Conservation (phyloP, 1,140 invertebrate species). For the Neoseiulus cucumeris region DNA sequence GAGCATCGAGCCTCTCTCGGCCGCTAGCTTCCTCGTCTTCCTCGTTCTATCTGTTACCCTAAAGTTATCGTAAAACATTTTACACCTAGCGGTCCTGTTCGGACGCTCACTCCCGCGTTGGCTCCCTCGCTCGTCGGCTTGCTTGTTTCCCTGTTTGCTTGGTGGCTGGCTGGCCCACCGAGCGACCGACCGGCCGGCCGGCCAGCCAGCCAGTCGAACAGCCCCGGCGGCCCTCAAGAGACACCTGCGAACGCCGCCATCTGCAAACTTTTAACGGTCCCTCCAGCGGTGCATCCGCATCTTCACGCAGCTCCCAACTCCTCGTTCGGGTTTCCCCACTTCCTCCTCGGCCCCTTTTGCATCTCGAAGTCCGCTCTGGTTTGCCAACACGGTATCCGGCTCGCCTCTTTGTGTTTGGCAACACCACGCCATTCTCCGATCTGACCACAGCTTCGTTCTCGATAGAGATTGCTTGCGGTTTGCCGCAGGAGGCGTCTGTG, state of each 20-base stretch:
- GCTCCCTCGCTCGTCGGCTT: neutral
- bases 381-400: neutral
- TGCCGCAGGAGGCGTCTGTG: too few relatives aligned
- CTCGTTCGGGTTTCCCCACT: neutral
- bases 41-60: conserved; percentile 9
- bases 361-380: neutral
- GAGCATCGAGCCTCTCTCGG: too few relatives aligned
- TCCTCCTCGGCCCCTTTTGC: neutral
- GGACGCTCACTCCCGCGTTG: neutral
- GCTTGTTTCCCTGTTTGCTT: neutral
- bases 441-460: neutral
- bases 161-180: neutral
- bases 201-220: neutral
- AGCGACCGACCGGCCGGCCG: neutral
- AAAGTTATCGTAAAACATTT: conserved; percentile 12
- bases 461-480: too few relatives aligned
- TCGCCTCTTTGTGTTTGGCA: neutral
- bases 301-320: conserved; percentile 2
- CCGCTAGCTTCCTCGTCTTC: too few relatives aligned
- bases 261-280: conserved; percentile 12
- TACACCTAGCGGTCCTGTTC: conserved; percentile 3
- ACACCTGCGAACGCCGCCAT: conserved; percentile 11
- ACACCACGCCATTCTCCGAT: conserved; percentile 4
- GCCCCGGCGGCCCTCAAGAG: neutral
- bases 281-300: conserved; percentile 3